A percentile compares a stretch with the other conserved stretches of the same genome.
These are phyloP conservation scores for Acanthopagrus latus DNA, from an alignment of 2,797 vertebrate species.

Conservation along the genomic window DNA sequence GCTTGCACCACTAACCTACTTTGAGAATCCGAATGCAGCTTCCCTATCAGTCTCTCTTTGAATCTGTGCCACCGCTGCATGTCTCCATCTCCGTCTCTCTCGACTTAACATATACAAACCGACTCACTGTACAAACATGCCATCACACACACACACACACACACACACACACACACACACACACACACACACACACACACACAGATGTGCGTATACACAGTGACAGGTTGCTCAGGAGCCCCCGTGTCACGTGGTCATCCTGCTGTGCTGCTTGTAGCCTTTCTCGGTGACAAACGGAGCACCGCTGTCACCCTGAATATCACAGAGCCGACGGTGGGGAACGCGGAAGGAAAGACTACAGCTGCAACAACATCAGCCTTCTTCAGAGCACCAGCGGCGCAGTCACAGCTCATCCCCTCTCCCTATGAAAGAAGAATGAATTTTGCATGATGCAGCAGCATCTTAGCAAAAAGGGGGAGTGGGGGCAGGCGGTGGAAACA, in stretches of 20 bases:
- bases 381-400: slow-evolving; percentile 34
- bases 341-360: slow-evolving; percentile 14
- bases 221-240: slow-evolving; percentile 52
- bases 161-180: neutral
- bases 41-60: slow-evolving; percentile 49
- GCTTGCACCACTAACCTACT: slow-evolving; percentile 79
- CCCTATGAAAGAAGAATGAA: slow-evolving; percentile 59
- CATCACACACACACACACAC: neutral
- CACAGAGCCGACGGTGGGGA: slow-evolving; percentile 11
- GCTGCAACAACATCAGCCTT: slow-evolving; percentile 39
- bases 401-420: slow-evolving; percentile 62
- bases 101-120: slow-evolving; percentile 55
- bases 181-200: neutral
- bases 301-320: slow-evolving; percentile 32
- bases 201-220: slow-evolving; percentile 16
- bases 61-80: slow-evolving; percentile 56
- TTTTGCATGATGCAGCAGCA: slow-evolving; percentile 76
- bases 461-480: slow-evolving; percentile 40
- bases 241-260: slow-evolving; percentile 30
- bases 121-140: slow-evolving; percentile 42
- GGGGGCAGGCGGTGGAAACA: slow-evolving; percentile 28
- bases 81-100: slow-evolving; percentile 48
- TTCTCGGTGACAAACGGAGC: slow-evolving; percentile 24
- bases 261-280: slow-evolving; percentile 36
- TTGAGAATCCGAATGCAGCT: slow-evolving; percentile 64